Evolutionary conservation across 2,113 vertebrate species (phyloP).

Genomic region (Lontra canadensis): DNA sequence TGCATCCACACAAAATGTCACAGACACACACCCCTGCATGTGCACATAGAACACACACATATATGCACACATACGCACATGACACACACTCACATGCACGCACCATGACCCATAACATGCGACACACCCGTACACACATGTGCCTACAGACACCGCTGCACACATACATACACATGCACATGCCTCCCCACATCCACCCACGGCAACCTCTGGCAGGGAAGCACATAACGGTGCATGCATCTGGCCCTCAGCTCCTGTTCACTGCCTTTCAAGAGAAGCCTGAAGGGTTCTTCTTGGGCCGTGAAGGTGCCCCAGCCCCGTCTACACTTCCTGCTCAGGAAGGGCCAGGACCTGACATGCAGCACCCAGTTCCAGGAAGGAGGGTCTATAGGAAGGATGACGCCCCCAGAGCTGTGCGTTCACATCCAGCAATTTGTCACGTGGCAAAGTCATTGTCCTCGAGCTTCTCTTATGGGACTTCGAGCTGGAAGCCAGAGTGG

Average conservation of each 20-base stretch:
- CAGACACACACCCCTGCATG: fast-evolving
- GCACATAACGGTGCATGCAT: fast-evolving
- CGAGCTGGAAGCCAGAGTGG: neutral
- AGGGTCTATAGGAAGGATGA: neutral
- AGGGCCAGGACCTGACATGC: neutral
- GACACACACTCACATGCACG: neutral
- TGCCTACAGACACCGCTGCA: neutral
- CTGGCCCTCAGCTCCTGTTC: neutral
- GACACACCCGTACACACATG: neutral
- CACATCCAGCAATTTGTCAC: fast-evolving
- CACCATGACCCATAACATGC: too few relatives aligned
- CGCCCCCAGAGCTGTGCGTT: neutral
- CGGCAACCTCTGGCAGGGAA: neutral
- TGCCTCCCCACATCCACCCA: neutral
- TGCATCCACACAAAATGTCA: neutral
- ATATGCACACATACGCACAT: neutral
- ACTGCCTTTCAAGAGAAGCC: neutral
- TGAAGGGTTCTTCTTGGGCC: too few relatives aligned
- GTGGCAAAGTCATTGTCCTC: neutral
- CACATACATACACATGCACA: neutral
- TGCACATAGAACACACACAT: neutral
- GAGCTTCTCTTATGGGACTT: neutral
- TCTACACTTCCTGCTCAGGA: neutral
- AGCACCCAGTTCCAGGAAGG: neutral
- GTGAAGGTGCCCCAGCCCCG: fast-evolving